phyloP scores from a whole-genome alignment of 2,888 invertebrate species.

The Oeneis ivallda region DNA sequence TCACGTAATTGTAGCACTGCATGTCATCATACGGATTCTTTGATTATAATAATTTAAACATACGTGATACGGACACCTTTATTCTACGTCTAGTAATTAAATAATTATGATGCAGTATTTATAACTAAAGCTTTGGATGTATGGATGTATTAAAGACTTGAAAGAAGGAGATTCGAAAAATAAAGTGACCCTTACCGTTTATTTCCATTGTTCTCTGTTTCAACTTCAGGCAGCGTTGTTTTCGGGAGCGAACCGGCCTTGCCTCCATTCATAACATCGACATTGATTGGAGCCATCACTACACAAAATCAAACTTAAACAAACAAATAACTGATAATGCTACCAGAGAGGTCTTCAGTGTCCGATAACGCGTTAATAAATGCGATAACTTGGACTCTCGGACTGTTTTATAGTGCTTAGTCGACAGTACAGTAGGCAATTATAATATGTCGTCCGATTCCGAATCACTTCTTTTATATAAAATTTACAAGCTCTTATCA shows the following conservation, averaged over 20 bases:
- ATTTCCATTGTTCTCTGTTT: conserved; percentile 57
- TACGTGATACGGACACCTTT: not conserved
- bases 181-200: conserved; percentile 49
- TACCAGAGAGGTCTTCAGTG: conserved; percentile 51
- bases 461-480: conserved; percentile 29
- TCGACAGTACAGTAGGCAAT: conserved; percentile 41
- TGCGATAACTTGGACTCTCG: conserved; percentile 54
- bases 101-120: too few relatives aligned
- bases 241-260: conserved; percentile 60
- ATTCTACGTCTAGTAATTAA: too few relatives aligned
- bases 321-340: conserved; percentile 40
- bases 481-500: conserved; percentile 31
- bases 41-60: not conserved
- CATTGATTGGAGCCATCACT: conserved; percentile 75
- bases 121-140: too few relatives aligned
- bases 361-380: conserved; percentile 63
- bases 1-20: conserved; percentile 15
- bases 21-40: not conserved
- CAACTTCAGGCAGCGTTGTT: conserved; percentile 67
- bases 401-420: conserved; percentile 62
- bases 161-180: not conserved
- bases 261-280: conserved; percentile 58
- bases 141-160: not conserved
- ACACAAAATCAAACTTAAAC: conserved; percentile 47
- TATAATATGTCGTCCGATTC: conserved; percentile 41